Evolutionary conservation across 2,888 invertebrate genomes (phyloP).

Genomic region (Eremobia ochroleuca): DNA sequence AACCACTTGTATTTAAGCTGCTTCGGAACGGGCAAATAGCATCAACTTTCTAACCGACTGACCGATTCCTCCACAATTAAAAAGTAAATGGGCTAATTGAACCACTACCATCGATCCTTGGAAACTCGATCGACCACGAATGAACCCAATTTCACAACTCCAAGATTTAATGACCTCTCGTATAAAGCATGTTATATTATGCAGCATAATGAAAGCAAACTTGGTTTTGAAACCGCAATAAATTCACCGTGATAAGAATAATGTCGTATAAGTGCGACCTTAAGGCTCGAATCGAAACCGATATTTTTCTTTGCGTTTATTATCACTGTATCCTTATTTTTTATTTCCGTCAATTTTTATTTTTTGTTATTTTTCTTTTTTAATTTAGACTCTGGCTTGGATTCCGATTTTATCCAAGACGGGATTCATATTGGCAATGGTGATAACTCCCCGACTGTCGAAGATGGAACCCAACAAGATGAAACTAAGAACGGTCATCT

Average conservation of each 20-base stretch:
- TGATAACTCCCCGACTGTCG: constrained; percentile 86
- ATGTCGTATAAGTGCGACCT: constrained; percentile 1
- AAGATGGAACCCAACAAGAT: constrained; percentile 87
- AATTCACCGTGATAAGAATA: constrained; percentile 26
- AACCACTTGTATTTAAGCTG: neutral
- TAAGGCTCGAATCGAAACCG: neutral
- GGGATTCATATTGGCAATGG: constrained; percentile 86
- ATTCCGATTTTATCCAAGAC: constrained; percentile 92
- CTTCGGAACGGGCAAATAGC: neutral
- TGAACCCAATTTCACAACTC: constrained; percentile 29
- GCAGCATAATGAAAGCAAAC: constrained; percentile 16
- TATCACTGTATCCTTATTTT: constrained; percentile 50
- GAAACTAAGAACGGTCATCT: constrained; percentile 90
- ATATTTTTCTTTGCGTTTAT: neutral
- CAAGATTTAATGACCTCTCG: constrained; percentile 16
- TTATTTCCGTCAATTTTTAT: constrained; percentile 65
- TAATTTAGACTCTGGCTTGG: constrained; percentile 92
- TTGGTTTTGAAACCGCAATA: constrained; percentile 34
- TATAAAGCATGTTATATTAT: constrained; percentile 12
- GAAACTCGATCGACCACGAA: constrained; percentile 25
- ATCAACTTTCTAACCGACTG: neutral
- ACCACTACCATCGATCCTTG: constrained; percentile 1
- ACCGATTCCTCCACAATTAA: neutral
- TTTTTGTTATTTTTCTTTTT: constrained; percentile 73
- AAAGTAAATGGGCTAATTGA: neutral